Base-by-base conservation (phyloP, 2,888 invertebrate species). In the Orgyia antiqua region DNA sequence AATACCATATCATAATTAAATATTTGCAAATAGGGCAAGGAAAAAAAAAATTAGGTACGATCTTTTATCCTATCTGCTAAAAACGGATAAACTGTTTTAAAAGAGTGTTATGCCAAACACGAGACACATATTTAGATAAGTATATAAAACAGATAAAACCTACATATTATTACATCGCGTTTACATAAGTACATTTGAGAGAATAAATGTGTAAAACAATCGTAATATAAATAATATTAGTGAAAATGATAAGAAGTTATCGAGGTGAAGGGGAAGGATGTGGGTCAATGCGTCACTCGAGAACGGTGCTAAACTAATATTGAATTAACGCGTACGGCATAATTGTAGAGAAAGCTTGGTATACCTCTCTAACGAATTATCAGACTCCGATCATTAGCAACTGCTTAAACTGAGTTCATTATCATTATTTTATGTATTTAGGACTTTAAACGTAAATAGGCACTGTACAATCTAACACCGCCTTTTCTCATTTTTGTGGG, bases 321-420 rank as follows among this genome's bases (percentile, higher is more conserved):
- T 83, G 75, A 78, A 76, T 72, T 77, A 79, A 76, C 82, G 71
- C 63, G 70, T 51, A 59, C 71, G 45, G 75, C 80, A 82, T 80
- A 75, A 80, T 76, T 76, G 73, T 54, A 52, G 79, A 73, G 83
- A 84, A 83, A 83, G 83, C 68, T 59, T 48, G 52, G 48, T 42
- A 38, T 36, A 29, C 38, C 30, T 40, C 41, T 46, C 39, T 36
- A 30, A 43, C 36, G 41, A 53, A 54, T 57, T 50, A 50, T 36
- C 36, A 43, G 50, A 44, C 48, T 40, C 39, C 43, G 4, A 6
- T 32, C 37, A 39, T 50, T 49, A 41, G 49, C 42, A 35, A 52
- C 40, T 51, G 50, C 42, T 47, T 44, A 45, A 44, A 51, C 40
- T 39, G 32, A 42, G 51, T 51, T 53, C 46, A 46, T 52, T 52